These are phyloP conservation scores for Drosophila parvula DNA, from an alignment of 1,140 invertebrate species.

Conservation along the genomic window DNA sequence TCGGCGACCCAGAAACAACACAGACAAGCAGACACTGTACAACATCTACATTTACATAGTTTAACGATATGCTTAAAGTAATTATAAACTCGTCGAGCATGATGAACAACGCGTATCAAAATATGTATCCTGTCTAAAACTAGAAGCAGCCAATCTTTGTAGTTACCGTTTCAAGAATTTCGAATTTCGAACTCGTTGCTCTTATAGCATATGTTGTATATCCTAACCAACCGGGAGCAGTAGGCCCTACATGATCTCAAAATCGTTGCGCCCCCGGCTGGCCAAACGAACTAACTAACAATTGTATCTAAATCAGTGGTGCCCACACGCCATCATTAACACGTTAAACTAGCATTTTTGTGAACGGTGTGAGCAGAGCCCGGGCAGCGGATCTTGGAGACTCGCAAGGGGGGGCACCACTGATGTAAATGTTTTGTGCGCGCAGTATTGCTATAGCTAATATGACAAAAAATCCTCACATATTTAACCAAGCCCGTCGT, in stretches of 20 bases:
- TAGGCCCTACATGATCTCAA: slow-evolving; percentile 52
- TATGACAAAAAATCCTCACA: slow-evolving; percentile 52
- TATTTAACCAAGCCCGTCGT: slow-evolving; percentile 76
- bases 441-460: slow-evolving; percentile 33
- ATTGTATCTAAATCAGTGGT: slow-evolving; percentile 28
- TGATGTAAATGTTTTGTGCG: slow-evolving; percentile 27
- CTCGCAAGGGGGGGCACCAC: too few relatives aligned
- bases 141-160: slow-evolving; percentile 47
- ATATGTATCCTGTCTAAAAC: slow-evolving; percentile 51
- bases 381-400: too few relatives aligned
- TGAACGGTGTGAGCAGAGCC: too few relatives aligned
- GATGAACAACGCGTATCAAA: slow-evolving; percentile 69
- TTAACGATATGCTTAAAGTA: slow-evolving; percentile 40
- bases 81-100: slow-evolving; percentile 33
- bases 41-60: slow-evolving; percentile 14
- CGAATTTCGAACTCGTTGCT: slow-evolving; percentile 36
- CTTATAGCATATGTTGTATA: slow-evolving; percentile 39
- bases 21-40: slow-evolving; percentile 29
- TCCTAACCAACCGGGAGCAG: slow-evolving; percentile 10
- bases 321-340: too few relatives aligned
- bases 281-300: slow-evolving; percentile 42
- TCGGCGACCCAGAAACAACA: slow-evolving; percentile 14
- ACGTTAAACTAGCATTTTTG: too few relatives aligned
- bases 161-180: slow-evolving; percentile 64
- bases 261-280: slow-evolving; percentile 32